Conservation (phyloP, 2,797 vertebrate species). For the Argentina silus region DNA sequence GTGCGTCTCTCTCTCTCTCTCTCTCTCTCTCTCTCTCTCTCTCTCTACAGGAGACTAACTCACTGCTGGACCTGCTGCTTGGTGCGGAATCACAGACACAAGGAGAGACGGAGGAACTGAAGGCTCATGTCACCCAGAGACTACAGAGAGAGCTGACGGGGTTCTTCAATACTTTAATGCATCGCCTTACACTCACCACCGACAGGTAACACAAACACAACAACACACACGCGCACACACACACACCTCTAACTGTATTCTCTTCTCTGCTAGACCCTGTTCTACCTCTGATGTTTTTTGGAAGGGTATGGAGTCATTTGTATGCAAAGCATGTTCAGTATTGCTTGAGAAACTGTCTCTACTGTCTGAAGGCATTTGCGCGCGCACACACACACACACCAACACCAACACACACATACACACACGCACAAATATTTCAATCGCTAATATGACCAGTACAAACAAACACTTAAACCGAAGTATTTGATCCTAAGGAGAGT, state of each 20-base stretch:
- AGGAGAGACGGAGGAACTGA: slow-evolving; percentile 77
- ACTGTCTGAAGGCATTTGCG: not conserved
- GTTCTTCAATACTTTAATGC: slow-evolving; percentile 85
- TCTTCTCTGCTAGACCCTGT: not conserved
- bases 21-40: no score
- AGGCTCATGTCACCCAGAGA: slow-evolving; percentile 82
- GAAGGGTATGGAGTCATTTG: not conserved
- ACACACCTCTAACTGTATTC: no score
- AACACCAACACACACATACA: not conserved
- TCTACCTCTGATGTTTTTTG: not conserved
- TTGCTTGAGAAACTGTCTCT: not conserved
- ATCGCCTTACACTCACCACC: slow-evolving; percentile 71
- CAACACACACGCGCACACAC: no score
- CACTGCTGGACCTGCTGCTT: slow-evolving; percentile 77
- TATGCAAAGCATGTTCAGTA: not conserved
- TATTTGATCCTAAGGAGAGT: not conserved
- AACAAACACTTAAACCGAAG: not conserved
- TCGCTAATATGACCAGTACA: slow-evolving; percentile 1
- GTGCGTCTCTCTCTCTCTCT: slow-evolving; percentile 17
- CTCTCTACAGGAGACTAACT: slow-evolving; percentile 71
- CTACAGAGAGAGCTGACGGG: slow-evolving; percentile 88
- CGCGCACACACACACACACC: not conserved
- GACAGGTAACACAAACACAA: slow-evolving; percentile 82
- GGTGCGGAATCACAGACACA: slow-evolving; percentile 72
- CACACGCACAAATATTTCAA: slow-evolving; percentile 2